These are phyloP conservation scores for Ectemnius cavifrons DNA, from an alignment of 2,888 invertebrate genomes.

Conservation along the genomic window DNA sequence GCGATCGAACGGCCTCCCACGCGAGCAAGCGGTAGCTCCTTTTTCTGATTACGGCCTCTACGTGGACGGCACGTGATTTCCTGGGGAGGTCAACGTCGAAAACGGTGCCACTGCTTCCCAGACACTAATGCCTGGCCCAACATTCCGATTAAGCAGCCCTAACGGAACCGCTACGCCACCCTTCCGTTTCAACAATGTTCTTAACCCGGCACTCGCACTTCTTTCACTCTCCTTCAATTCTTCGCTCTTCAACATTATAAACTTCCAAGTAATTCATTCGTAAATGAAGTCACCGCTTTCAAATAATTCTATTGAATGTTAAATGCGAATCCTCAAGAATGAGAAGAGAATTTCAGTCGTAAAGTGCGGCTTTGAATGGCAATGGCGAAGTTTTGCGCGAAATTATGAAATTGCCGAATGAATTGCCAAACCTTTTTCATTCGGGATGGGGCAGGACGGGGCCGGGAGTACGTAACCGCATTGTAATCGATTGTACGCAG, in stretches of 20 bases:
- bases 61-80: slow-evolving; percentile 48
- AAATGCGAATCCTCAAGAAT: too few species aligned
- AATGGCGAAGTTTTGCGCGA: neutral
- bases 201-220: neutral
- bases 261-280: too few species aligned
- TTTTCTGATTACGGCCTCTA: neutral
- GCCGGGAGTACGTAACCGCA: slow-evolving; percentile 23
- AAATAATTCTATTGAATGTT: too few species aligned
- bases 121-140: neutral
- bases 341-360: too few species aligned
- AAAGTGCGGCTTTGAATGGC: too few species aligned
- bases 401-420: slow-evolving; percentile 21
- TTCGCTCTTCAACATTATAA: too few species aligned
- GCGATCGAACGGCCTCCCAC: slow-evolving; percentile 55
- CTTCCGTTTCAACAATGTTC: neutral
- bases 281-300: too few species aligned
- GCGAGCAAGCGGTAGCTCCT: slow-evolving; percentile 11
- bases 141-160: slow-evolving; percentile 32
- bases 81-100: slow-evolving; percentile 39
- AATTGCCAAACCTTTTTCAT: slow-evolving; percentile 24
- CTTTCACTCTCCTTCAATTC: too few species aligned
- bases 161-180: neutral
- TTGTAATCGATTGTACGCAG: slow-evolving; percentile 51
- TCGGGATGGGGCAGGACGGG: slow-evolving; percentile 12
- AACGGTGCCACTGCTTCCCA: slow-evolving; percentile 38